Conservation (phyloP, 2,113 vertebrate species). For the Rana temporaria region DNA sequence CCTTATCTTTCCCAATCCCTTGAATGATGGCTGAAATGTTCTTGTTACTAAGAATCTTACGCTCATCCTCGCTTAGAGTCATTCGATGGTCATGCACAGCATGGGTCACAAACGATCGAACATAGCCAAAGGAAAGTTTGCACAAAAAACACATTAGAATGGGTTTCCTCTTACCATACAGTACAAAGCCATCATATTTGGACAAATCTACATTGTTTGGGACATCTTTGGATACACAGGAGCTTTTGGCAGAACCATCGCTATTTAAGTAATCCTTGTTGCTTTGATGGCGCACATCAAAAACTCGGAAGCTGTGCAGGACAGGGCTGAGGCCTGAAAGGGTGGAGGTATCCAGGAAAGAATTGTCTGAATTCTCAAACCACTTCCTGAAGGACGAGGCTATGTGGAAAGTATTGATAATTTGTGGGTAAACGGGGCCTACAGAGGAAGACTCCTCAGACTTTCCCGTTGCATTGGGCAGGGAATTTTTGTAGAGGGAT, state of each 20-base stretch:
- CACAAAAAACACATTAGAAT: conserved; percentile 99
- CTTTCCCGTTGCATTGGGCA: conserved; percentile 80
- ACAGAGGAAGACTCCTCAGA: conserved; percentile 82
- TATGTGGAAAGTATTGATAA: conserved; percentile 99
- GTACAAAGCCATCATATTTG: conserved; percentile 96
- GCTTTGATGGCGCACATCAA: conserved; percentile 99
- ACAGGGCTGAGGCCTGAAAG: conserved; percentile 96
- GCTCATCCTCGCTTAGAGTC: conserved; percentile 97
- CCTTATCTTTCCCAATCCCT: conserved; percentile 99
- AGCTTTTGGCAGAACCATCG: conserved; percentile 99
- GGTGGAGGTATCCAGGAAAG: conserved; percentile 99
- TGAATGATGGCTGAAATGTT: conserved; percentile 99
- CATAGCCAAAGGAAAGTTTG: conserved; percentile 97
- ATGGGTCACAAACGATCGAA: conserved; percentile 96
- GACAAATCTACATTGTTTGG: conserved; percentile 99
- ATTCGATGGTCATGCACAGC: conserved; percentile 98
- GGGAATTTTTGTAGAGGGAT: conserved; percentile 87
- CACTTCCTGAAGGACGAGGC: conserved; percentile 99
- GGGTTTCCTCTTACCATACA: conserved; percentile 98
- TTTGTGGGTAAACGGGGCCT: conserved; percentile 92
- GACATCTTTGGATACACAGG: conserved; percentile 99
- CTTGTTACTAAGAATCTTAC: conserved; percentile 95
- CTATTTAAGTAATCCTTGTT: conserved; percentile 99
- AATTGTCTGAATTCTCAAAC: conserved; percentile 96
- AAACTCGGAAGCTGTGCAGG: conserved; percentile 99